Base-by-base conservation (phyloP, 2,797 vertebrate species). In the Ibycter americanus region DNA sequence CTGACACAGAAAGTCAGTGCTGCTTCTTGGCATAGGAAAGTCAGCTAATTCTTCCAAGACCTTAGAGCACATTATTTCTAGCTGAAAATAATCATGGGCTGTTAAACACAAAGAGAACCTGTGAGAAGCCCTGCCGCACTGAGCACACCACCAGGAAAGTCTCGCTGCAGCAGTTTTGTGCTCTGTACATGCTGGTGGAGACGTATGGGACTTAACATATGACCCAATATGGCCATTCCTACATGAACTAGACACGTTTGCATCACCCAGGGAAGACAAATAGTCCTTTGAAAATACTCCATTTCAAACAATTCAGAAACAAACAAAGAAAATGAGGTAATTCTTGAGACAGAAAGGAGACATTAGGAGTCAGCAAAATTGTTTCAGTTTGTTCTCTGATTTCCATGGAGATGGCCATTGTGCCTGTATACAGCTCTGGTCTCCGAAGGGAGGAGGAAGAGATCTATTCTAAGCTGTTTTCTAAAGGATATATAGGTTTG, bases 181-280 rank as follows among this genome's bases (percentile, higher is more conserved):
- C 27, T 84, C 62, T 3, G 0, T 7, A 22, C 2, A 1, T 1
- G 1, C 82, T 11, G 8, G 10, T 4, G 2, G 72, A 71, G 71
- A 65, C 1, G 0, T 34, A 6, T 4, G 40, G 31, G 68, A 15
- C 49, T 59, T 38, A 38, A 19, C 0, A 1, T 7, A 49, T 83
- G 44, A 70, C 12, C 40, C 61, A 8, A 2, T 31, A 22, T 13
- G 34, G 63, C 56, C 58, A 34, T 52, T 78, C 70, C 62, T 47
- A 0, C 13, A 42, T 11, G 58, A 80, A 21, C 20, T 15, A 5
- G 25, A 54, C 5, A 1, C 2, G 1, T 19, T 36, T 40, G 23
- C 4, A 22, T 61, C 82, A 80, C 29, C 7, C n/a, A 40, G 10
- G 8, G 42, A 74, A 76, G 47, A 62, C 2, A 8, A 54, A 49